Conservation (phyloP, 2,888 invertebrate genomes). For the Eueremaeus valkanovi region DNA sequence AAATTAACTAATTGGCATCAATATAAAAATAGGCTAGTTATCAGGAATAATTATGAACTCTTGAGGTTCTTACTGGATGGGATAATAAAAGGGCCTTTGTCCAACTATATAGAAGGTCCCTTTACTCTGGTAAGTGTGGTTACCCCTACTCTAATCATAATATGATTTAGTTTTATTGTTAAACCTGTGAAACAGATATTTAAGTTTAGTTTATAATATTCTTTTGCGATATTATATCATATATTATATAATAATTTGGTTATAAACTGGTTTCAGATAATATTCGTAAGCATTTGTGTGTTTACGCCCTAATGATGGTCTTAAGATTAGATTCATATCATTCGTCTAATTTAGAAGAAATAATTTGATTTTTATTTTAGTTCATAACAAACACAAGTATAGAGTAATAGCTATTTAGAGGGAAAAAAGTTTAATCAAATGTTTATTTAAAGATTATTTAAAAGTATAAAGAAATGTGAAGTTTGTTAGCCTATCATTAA, state of each 20-base stretch:
- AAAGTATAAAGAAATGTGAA: not conserved
- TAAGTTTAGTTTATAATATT: conserved; percentile 24
- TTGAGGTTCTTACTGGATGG: too few relatives aligned
- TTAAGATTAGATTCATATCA: conserved; percentile 21
- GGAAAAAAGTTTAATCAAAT: not conserved
- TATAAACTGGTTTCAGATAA: conserved; percentile 12
- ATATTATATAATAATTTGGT: conserved; percentile 7
- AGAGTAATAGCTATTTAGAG: conserved; percentile 18
- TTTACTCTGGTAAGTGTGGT: too few relatives aligned
- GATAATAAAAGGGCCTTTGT: too few relatives aligned
- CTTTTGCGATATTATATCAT: conserved; percentile 1
- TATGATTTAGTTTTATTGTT: conserved; percentile 9
- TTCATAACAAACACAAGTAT: not conserved
- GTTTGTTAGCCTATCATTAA: not conserved
- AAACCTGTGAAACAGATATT: conserved; percentile 19
- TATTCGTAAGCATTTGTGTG: not conserved
- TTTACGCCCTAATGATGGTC: conserved; percentile 34
- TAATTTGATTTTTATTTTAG: not conserved
- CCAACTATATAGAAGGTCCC: too few relatives aligned
- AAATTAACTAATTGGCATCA: too few relatives aligned
- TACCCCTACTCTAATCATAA: conserved; percentile 11
- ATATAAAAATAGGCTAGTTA: too few relatives aligned
- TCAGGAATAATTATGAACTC: too few relatives aligned
- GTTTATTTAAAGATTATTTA: not conserved
- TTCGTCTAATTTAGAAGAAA: conserved; percentile 9